Conservation (phyloP, 2,797 vertebrate genomes). For the Chelon auratus region DNA sequence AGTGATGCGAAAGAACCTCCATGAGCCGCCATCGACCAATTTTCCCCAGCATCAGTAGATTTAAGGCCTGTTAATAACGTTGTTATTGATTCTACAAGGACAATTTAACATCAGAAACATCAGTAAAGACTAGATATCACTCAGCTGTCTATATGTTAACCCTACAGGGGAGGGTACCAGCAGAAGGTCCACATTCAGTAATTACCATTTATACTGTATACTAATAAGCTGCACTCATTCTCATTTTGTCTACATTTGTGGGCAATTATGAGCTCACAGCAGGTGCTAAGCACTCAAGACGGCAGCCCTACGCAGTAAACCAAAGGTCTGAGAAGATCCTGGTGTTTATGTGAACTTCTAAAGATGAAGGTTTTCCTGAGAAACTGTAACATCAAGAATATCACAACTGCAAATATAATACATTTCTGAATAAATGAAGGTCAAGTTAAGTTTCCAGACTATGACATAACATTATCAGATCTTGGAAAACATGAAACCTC, state of each 20-base stretch:
- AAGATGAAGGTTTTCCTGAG: neutral
- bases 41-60: too few relatives aligned
- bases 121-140: conserved; percentile 1
- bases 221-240: conserved; percentile 22
- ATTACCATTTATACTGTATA: conserved; percentile 13
- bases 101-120: conserved; percentile 14
- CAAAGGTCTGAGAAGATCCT: neutral
- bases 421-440: neutral
- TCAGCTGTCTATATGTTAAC: conserved; percentile 11
- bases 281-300: neutral
- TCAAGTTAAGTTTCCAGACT: neutral
- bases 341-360: neutral
- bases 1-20: neutral
- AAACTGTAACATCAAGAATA: neutral
- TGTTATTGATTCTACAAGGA: neutral
- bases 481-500: neutral
- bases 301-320: neutral
- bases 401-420: neutral
- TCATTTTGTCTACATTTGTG: conserved; percentile 17
- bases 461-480: neutral
- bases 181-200: conserved; percentile 3
- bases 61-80: neutral
- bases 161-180: neutral
- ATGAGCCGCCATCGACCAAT: too few relatives aligned
- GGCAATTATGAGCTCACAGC: conserved; percentile 17